Base-by-base conservation (phyloP, 2,797 vertebrate species). In the Etheostoma perlongum region DNA sequence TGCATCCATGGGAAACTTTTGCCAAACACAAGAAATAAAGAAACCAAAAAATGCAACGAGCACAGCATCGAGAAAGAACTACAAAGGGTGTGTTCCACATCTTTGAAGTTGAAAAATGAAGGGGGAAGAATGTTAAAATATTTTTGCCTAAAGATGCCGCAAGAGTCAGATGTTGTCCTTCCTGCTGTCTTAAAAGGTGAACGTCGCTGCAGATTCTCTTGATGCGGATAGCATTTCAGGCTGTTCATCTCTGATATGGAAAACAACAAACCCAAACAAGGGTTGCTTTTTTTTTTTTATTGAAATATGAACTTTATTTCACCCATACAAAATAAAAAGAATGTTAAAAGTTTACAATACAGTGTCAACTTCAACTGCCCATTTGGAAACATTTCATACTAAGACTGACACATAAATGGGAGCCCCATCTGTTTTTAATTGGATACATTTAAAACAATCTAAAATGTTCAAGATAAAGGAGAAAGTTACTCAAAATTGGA, bases 281-380 rank as follows among this genome's bases (percentile, higher is more conserved):
- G 2, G 3, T 11, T 21, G 2, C 6, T 42, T 48, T 27, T 72
- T 36, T 59, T 84, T 25, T 93, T 36, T 59, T 84, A 92, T 94
- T 93, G 90, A 95, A 95, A 95, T 91, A 91, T 90, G 88, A 93
- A 94, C 83, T 95, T 96, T 95, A 95, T 95, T 95, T 94, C 92
- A 95, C 93, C 92, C 93, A 92, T 95, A 96, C 94, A 96, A 95
- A 96, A 95, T 94, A 93, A 96, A 94, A 94, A 93, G 90, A 94
- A 94, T 90, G 92, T 94, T 95, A 96, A 95, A 96, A 95, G 93
- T 94, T 92, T 91, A 95, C 93, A 92, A 93, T 93, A 94, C 92
- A 94, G 90, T 76, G 87, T 93, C 91, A 92, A 88, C 79, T 83
- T 86, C 65, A 75, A 86, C 86, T 87, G 90, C 82, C 90, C 87